A percentile compares a stretch with the other conserved stretches of the same genome.
These are phyloP conservation scores for Pogonocherus hispidulus DNA, from an alignment of 2,888 invertebrate genomes.

Conservation along the genomic window DNA sequence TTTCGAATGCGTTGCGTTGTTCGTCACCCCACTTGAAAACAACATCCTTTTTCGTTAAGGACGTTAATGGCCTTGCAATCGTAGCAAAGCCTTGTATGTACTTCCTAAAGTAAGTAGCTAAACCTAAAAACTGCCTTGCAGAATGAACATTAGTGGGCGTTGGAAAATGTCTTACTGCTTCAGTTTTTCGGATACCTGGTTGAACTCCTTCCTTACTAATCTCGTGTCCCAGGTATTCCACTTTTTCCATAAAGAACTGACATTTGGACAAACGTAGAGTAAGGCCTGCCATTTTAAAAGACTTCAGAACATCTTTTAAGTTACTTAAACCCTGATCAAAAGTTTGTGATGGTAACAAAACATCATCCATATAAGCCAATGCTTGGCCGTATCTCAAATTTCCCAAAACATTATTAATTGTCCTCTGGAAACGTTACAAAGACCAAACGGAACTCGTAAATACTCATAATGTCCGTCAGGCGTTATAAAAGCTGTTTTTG, in stretches of 20 bases:
- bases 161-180: conserved; percentile 55
- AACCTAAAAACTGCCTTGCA: conserved; percentile 49
- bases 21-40: conserved; percentile 23
- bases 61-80: conserved; percentile 43
- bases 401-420: conserved; percentile 32
- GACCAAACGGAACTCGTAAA: too few species aligned
- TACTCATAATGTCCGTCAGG: too few species aligned
- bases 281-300: conserved; percentile 46
- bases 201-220: conserved; percentile 33
- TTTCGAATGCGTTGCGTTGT: conserved; percentile 32
- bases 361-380: conserved; percentile 42
- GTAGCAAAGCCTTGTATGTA: conserved; percentile 46
- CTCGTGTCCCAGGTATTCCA: conserved; percentile 39
- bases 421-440: conserved; percentile 28
- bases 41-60: conserved; percentile 39
- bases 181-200: conserved; percentile 38
- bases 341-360: conserved; percentile 33
- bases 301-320: conserved; percentile 18
- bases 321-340: conserved; percentile 29
- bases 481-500: too few species aligned
- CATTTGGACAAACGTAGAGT: conserved; percentile 38
- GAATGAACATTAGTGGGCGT: conserved; percentile 47
- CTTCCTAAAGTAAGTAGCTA: conserved; percentile 49
- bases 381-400: conserved; percentile 27
- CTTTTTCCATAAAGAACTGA: conserved; percentile 25